These are phyloP conservation scores for Cyphomyrus discorhynchus DNA, from an alignment of 2,113 vertebrate genomes.

Conservation along the genomic window DNA sequence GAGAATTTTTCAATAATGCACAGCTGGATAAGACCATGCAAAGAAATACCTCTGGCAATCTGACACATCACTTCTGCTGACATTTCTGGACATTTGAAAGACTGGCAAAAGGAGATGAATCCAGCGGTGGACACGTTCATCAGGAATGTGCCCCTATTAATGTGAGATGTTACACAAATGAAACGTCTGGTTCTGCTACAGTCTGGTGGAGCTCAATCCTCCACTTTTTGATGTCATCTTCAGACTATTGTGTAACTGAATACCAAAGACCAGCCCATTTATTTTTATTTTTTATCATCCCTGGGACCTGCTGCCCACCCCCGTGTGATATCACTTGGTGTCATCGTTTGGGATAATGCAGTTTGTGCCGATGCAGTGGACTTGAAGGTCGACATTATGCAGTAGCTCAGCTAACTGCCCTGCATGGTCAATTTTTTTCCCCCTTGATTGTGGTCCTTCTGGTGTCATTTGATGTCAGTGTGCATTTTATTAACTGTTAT, in stretches of 20 bases:
- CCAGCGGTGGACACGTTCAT: background rate
- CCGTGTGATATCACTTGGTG: background rate
- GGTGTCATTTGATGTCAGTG: background rate
- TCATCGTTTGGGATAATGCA: slow-evolving; percentile 27
- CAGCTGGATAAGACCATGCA: slow-evolving; percentile 31
- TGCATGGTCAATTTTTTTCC: background rate
- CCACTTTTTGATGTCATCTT: slow-evolving; percentile 18
- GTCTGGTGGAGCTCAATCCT: slow-evolving; percentile 3
- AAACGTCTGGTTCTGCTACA: background rate
- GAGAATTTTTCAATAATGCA: slow-evolving; percentile 18
- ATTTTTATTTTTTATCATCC: background rate
- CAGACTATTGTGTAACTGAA: slow-evolving; percentile 56
- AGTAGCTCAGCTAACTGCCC: background rate
- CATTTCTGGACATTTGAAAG: slow-evolving; percentile 29
- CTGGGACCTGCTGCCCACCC: background rate
- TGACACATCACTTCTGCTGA: slow-evolving; percentile 52
- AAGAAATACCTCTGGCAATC: slow-evolving; percentile 55
- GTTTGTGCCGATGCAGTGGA: slow-evolving; percentile 23
- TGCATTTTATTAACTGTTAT: background rate
- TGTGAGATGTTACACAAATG: background rate
- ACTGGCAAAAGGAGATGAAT: background rate
- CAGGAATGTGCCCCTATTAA: background rate
- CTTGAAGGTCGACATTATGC: background rate
- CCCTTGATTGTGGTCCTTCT: background rate
- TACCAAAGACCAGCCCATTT: slow-evolving; percentile 56